Base-by-base conservation (phyloP, 2,797 vertebrate genomes). In the Aphelocoma californica region DNA sequence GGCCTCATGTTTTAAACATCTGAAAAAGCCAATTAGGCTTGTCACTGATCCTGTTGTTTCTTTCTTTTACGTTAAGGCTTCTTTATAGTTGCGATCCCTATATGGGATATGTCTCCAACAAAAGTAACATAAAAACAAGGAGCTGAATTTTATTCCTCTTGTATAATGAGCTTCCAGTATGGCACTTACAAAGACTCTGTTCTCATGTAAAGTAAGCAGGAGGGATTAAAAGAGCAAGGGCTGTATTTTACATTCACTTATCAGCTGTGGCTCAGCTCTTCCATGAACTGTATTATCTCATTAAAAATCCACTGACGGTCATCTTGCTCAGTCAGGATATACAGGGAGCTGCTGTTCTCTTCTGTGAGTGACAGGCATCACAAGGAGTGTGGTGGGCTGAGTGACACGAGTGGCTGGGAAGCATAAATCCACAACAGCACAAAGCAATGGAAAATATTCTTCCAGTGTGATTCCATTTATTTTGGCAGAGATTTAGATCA, bases 161-260 rank as follows among this genome's bases (percentile, higher is more conserved):
- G 60, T 64, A 84, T 94, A 95, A 96, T 85, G 64, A 96, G 78
- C 73, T 79, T 94, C 87, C 84, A 86, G 85, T 42, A 69, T 10
- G 45, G 64, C 44, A 57, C 82, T 88, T 67, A 71, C 23, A 94
- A 92, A 92, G 80, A 19, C 71, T 61, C 85, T 58, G 57, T 93
- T 95, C 91, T 93, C 70, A 94, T 77, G 78, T 50, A 95, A 96
- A 96, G 83, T 50, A 89, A 93, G 81, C 51, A 85, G 81, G 74
- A 3, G 1, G 58, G 84, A 93, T 95, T 95, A 95, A 81, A 92
- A 88, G 66, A 93, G 58, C 56, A 94, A 83, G 58, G 72, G 60
- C 51, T 95, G 57, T 58, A 81, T 88, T 93, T 88, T 80, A 70
- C 10, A 23, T 88, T 81, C 79, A 57, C 56, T 72, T 74, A 73